Evolutionary conservation across 2,113 vertebrate genomes (phyloP).

Genomic region (Isichthys henryi): DNA sequence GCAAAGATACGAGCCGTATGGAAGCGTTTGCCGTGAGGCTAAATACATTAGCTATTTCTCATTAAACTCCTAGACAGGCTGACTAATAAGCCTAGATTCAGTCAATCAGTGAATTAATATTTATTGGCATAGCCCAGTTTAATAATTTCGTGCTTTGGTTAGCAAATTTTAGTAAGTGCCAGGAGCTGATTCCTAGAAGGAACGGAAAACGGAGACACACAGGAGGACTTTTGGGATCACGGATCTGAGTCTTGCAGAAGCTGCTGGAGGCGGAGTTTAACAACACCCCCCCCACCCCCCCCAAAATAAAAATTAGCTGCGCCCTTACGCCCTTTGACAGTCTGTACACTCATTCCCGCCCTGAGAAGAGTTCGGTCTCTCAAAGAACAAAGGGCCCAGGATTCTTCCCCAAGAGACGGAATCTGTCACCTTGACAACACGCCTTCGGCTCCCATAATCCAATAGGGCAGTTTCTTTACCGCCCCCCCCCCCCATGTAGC

Average conservation of each 20-base stretch:
- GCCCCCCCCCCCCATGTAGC: neutral
- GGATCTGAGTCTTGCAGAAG: neutral
- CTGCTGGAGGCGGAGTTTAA: neutral
- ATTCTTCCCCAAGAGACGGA: neutral
- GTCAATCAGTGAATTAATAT: constrained; percentile 7
- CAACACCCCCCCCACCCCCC: neutral
- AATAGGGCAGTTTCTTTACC: neutral
- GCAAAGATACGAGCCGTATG: neutral
- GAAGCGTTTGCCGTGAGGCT: neutral
- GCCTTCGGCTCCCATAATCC: neutral
- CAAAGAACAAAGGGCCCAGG: neutral
- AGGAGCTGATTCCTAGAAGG: neutral
- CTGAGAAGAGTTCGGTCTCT: neutral
- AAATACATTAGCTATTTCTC: neutral
- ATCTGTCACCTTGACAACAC: neutral
- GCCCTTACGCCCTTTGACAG: neutral
- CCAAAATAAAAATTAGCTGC: neutral
- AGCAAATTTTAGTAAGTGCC: neutral
- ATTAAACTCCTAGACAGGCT: constrained; percentile 1
- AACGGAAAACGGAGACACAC: neutral
- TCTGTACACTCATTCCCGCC: neutral
- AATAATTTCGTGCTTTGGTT: neutral
- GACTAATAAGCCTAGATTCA: constrained; percentile 5
- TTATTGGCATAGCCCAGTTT: neutral
- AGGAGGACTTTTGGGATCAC: neutral